Conservation (phyloP, 2,888 invertebrate genomes). For the Sarcophaga subvicina region DNA sequence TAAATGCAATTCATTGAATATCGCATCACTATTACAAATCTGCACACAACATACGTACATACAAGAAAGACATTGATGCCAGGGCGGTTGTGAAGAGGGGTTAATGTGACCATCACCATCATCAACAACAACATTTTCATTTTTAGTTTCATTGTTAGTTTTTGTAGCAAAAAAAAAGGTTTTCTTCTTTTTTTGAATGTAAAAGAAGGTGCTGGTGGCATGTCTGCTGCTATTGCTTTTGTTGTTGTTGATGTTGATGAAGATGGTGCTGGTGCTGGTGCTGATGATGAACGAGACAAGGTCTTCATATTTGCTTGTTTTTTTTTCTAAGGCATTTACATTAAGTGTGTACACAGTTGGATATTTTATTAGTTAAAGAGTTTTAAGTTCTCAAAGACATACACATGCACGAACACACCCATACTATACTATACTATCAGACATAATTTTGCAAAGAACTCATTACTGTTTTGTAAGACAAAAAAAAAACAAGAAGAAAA, state of each 20-base stretch:
- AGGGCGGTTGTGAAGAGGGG: neutral
- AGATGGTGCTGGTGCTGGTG: slow-evolving; percentile 11
- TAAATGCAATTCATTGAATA: slow-evolving; percentile 68
- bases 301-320: slow-evolving; percentile 22
- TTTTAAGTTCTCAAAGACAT: neutral
- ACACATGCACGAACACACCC: too few species aligned
- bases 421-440: too few species aligned
- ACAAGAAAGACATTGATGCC: slow-evolving; percentile 9
- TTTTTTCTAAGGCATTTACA: neutral
- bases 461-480: too few species aligned
- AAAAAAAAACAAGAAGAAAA: too few species aligned
- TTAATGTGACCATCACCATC: slow-evolving; percentile 34
- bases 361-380: slow-evolving; percentile 58
- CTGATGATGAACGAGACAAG: slow-evolving; percentile 63
- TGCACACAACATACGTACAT: slow-evolving; percentile 17
- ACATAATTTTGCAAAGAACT: too few species aligned
- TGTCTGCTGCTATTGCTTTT: neutral
- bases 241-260: slow-evolving; percentile 18
- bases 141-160: slow-evolving; percentile 36
- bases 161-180: slow-evolving; percentile 8
- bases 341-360: slow-evolving; percentile 62
- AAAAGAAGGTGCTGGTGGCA: slow-evolving; percentile 32
- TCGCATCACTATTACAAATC: slow-evolving; percentile 57
- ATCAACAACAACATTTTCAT: neutral
- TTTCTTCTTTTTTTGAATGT: neutral